Evolutionary conservation across 2,113 vertebrate genomes (phyloP), one percentile per base, ranked within the genome.

Genomic region (Dunckerocampus dactyliophorus): DNA sequence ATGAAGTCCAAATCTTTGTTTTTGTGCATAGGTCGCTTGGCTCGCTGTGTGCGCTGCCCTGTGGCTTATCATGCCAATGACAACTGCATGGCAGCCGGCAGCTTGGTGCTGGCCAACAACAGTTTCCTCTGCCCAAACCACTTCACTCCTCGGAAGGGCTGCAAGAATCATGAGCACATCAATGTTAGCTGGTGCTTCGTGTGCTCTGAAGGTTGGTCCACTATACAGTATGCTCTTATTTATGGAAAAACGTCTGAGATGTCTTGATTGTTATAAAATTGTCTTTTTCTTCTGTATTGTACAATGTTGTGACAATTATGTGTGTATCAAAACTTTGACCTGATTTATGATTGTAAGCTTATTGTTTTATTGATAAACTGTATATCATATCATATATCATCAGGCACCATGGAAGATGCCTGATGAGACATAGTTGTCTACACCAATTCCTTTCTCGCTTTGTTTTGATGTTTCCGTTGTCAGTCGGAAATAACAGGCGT

Each of bases 181-280:
- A 99, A 99, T 9, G 97, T 99, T 57, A 99, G 97, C 92, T 99
- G 96, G 95, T 99, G 97, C 87, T 99, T 99, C 34, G 97, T 99
- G 67, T 99, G 97, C 86, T 99, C 96, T 0, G 95, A 98, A 93
- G 97, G 97, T 95, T 80, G 90, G 89, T 39, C 22, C n/a, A 3
- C 21, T 24, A 43, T 24, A 15, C 2, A n/a, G n/a, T n/a, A 14
- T 6, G 28, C 15, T 4, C 16, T 17, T 34, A 24, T 28, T 52
- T 24, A 28, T 52, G 15, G 14, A 24, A 28, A 16, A 13, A 28
- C 22, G 7, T 47, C 17, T n/a, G 2, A 47, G 7, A 11, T 19
- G n/a, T 1, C 17, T 19, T 8, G 47, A 16, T 28, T 16, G 21
- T 24, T 13, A 43, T 12, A 43, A 3, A 43, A 43, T 39, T 6